Evolutionary conservation across 2,797 vertebrate species (phyloP), one percentile per base, ranked within the genome.

Genomic region (Tragelaphus eurycerus): DNA sequence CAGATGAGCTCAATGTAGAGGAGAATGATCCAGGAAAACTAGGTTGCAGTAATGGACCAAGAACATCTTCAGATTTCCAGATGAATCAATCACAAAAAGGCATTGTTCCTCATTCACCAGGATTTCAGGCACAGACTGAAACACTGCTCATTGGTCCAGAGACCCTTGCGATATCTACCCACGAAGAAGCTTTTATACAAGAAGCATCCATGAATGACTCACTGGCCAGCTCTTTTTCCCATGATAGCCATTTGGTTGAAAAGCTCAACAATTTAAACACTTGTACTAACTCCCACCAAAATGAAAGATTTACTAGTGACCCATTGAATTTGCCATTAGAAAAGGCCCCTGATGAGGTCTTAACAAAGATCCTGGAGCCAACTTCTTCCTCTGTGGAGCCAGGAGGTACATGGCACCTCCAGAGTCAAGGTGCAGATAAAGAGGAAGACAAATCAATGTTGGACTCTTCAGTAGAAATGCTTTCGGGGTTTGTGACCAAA

Each of bases 401-500:
- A 48, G 95, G 4, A 21, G 82, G 90, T 78, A 8, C 38, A 19
- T 81, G 96, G 93, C 52, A 85, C 34, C 94, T 97, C 50, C 98
- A 98, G 95, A 98, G 52, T 84, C 97, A 95, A 91, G 98, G 99
- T 86, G 98, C 98, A 92, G 98, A 98, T 93, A 71, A 98, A 52
- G 98, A 99, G 71, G 93, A 97, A 96, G 99, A 99, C 23, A 99
- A 99, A 98, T 99, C 99, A 0, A 94, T 99, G 13, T 96, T 99
- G 82, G 99, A 99, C 93, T 99, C 99, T 90, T 99, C 99, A 90
- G 98, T 99, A 97, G 99, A 99, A 98, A 98, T 99, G 95, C 98
- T 99, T 98, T 99, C 99, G 97, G 99, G 99, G 46, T 99, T 99
- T 95, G 98, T 99, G 98, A 99, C 99, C 81, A 99, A 99, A 98